Base-by-base conservation (phyloP, 1,140 invertebrate genomes). In the Paracyclopina nana region DNA sequence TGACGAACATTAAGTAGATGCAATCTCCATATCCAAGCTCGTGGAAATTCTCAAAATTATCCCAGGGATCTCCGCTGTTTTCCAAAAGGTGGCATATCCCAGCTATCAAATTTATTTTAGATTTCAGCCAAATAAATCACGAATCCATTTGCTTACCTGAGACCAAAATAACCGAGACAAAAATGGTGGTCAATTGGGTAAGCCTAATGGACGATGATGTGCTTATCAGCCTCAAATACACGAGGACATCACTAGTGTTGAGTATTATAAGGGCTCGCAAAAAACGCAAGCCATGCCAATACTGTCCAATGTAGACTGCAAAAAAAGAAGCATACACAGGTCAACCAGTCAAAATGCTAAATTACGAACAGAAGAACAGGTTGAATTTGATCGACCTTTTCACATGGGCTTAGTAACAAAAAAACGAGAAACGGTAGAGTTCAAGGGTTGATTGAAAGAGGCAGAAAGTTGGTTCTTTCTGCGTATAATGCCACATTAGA, bases 1-100 rank as follows among this genome's bases (percentile, higher is more conserved):
- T 96, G 57, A 96, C 90, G 68, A 96, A 92, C 54, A 92, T 75
- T 72, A 95, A 96, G 71, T 96, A 96, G 58, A 96, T 86, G 69
- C 90, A 94, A 58, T 88, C 91, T 82, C 88, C 94, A 69, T 95
- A 96, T 40, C 88, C 85, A 62, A 96, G 42, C 2, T 4, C 42
- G 42, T 44, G 42, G 16, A 12, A 18, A 24, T 44, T 44, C 24
- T 18, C 16, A 24, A 20, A 44, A 24, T 25, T 25, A 6, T 22
- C 24, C 42, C 42, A 44, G 5, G 42, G 42, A 44, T 44, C 42
- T 3, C 42, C 42, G 3, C 14, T 18, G 42, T 44, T 44, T 24
- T 44, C 42, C 5, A 44, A 24, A 24, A 44, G 24, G 24, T 20
- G 24, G 24, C 42, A 44, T 24, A 44, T 5, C n/a, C 42, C 42